Percentiles rank a stretch among this genome's conserved stretches.
Conservation (phyloP, 2,888 invertebrate genomes). For the Alcis repandata region DNA sequence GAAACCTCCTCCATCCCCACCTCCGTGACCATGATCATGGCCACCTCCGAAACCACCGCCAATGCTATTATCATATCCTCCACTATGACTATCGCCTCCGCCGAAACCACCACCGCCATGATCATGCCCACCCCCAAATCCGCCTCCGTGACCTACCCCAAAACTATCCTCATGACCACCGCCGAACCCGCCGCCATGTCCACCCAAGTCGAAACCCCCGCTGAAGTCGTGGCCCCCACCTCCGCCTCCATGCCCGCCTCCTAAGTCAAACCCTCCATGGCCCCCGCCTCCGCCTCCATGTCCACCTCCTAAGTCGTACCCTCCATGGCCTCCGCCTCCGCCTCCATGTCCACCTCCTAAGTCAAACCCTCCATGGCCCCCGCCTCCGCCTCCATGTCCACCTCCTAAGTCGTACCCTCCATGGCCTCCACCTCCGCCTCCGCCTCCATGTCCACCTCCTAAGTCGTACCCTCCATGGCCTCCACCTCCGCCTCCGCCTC, state of each 20-base stretch:
- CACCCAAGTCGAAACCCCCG: too few species aligned
- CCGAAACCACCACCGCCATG: neutral
- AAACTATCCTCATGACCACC: constrained; percentile 47
- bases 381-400: constrained; percentile 48
- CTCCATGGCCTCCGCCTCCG: constrained; percentile 58
- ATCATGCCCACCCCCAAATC: constrained; percentile 42
- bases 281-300: constrained; percentile 53
- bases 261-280: too few species aligned
- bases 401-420: neutral
- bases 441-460: constrained; percentile 54
- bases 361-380: constrained; percentile 55
- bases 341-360: constrained; percentile 53
- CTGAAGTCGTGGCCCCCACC: constrained; percentile 47
- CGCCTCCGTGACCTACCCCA: constrained; percentile 67
- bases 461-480: neutral
- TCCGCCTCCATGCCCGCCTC: neutral
- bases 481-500: constrained; percentile 62
- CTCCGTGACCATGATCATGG: constrained; percentile 54
- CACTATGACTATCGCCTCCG: neutral
- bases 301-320: constrained; percentile 42
- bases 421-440: neutral
- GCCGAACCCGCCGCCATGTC: constrained; percentile 58
- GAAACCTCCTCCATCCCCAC: constrained; percentile 53
- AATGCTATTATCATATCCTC: constrained; percentile 59
- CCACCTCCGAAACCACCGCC: constrained; percentile 47